Percentiles rank a stretch among this genome's conserved stretches.
phyloP scores from a whole-genome alignment of 2,888 invertebrate species.

The Apamea anceps region DNA sequence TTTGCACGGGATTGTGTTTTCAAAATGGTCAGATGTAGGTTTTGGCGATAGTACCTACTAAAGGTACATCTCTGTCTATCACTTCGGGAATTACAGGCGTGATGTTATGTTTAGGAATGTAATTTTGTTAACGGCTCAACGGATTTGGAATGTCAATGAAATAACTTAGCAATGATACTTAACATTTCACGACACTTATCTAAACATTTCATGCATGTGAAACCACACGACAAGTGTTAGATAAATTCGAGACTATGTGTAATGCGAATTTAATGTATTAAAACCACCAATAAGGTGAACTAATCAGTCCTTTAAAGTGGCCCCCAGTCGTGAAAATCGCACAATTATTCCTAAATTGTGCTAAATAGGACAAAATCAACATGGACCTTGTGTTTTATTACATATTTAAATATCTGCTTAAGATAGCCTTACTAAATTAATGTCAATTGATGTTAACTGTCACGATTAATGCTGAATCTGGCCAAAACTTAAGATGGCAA shows the following conservation, averaged over 20 bases:
- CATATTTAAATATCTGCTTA: conserved; percentile 12
- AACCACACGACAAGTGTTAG: background rate
- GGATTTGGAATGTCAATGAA: conserved; percentile 24
- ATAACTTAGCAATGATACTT: conserved; percentile 2
- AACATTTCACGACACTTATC: background rate
- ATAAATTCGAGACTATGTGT: conserved; percentile 20
- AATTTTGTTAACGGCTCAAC: background rate
- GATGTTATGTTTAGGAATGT: background rate
- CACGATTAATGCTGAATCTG: conserved; percentile 22
- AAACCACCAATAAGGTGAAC: conserved; percentile 15
- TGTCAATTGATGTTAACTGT: conserved; percentile 46
- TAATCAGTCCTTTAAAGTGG: conserved; percentile 28
- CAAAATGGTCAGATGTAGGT: too few relatives aligned
- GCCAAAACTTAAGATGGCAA: conserved; percentile 3
- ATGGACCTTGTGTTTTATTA: conserved; percentile 53
- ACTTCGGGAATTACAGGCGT: background rate
- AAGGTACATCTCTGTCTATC: background rate
- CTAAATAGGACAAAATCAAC: conserved; percentile 39
- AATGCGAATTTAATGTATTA: conserved; percentile 21
- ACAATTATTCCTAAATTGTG: conserved; percentile 53
- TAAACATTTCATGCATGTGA: conserved; percentile 1
- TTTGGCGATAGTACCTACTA: background rate
- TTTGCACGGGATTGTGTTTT: too few relatives aligned
- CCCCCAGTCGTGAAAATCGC: conserved; percentile 38
- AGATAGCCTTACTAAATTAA: conserved; percentile 30